A percentile compares a stretch with the other conserved stretches of the same genome.
phyloP scores from a whole-genome alignment of 2,113 vertebrate genomes.

The Anhinga rufa region DNA sequence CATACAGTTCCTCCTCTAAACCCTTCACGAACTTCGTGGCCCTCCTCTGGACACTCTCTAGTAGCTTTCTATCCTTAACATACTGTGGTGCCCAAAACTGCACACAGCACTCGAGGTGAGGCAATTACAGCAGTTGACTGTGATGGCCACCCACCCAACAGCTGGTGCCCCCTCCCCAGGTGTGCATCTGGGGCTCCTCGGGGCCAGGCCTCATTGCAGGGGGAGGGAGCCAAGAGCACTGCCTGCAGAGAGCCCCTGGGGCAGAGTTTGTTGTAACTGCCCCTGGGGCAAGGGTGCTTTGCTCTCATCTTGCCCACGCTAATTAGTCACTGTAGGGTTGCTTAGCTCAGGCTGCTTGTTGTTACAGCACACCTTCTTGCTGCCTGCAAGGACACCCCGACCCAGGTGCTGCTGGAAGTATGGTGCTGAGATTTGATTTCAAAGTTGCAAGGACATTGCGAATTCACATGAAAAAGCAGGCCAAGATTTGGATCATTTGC shows the following conservation, averaged over 20 bases:
- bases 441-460: rapidly evolving
- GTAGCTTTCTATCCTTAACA: no score
- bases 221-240: background rate
- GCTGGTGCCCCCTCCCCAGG: background rate
- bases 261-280: background rate
- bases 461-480: background rate
- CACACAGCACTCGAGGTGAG: no score
- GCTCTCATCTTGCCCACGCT: rapidly evolving
- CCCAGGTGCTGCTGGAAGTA: background rate
- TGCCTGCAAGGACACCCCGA: background rate
- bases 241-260: background rate
- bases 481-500: background rate
- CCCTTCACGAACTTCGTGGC: no score
- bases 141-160: background rate
- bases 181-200: background rate
- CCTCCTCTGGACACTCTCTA: no score
- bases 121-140: rapidly evolving
- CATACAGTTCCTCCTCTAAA: no score
- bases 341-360: rapidly evolving
- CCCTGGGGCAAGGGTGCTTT: no score
- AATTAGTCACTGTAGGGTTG: background rate
- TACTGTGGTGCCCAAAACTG: no score
- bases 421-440: background rate
- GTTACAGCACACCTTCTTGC: background rate
- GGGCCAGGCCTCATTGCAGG: background rate